Base-by-base conservation (phyloP, 2,113 vertebrate species). In the Girardinichthys multiradiatus region DNA sequence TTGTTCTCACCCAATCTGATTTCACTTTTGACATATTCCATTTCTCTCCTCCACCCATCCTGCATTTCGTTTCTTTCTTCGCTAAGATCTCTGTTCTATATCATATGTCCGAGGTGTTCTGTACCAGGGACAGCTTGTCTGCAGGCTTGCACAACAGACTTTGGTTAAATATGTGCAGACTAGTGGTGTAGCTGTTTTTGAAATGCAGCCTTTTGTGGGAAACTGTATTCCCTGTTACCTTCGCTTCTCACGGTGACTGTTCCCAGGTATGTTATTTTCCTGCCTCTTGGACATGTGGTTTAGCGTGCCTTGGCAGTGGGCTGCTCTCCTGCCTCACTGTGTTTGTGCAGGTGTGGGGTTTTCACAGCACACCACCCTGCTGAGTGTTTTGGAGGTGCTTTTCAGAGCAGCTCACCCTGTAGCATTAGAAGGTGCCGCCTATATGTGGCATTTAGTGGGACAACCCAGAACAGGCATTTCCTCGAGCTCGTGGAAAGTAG, bases 281-380 rank as follows among this genome's bases (percentile, higher is more conserved):
- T 71, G 85, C 79, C 85, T 80, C 81, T 80, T 82, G 86, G 88
- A 88, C 82, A 73, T 91, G 89, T 90, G 91, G 87, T 91, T 92
- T 91, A 80, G 80, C 42, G 84, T 80, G 85, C 70, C 80, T 89
- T 79, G 75, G 72, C 66, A 45, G 86, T 70, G 59, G 82, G 82
- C 81, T 37, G 74, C 65, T 79, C 80, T 76, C 79, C 65, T 82
- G 82, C 82, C 86, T 86, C 51, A 57, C 67, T 74, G 79, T 95
- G 93, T 95, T 95, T 94, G 88, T 91, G 91, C 94, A 95, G 94
- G 94, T 95, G 94, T 77, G 35, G 89, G 91, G 86, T 83, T 57
- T 91, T 93, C 78, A 72, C 85, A 82, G 88, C 91, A 81, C 88
- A 73, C 80, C 88, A 81, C 85, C 87, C 88, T 86, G 79, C 58